Conservation (phyloP, 2,113 vertebrate species). For the Cheilinus undulatus region DNA sequence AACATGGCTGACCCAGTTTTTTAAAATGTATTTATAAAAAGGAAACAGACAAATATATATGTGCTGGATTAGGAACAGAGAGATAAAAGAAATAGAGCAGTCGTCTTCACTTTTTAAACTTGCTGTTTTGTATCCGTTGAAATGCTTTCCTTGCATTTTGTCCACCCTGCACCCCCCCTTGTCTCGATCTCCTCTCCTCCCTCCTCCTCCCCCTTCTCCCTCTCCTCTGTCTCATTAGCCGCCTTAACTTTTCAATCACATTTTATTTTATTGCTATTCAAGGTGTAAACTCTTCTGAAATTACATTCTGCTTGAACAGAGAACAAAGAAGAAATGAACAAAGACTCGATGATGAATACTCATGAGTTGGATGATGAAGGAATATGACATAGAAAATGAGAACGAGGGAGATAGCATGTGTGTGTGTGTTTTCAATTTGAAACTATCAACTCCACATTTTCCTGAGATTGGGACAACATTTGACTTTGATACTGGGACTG, state of each 20-base stretch:
- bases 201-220: background rate
- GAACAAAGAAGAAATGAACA: slow-evolving; percentile 32
- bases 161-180: background rate
- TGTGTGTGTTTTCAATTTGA: slow-evolving; percentile 46
- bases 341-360: slow-evolving; percentile 45
- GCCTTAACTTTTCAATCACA: slow-evolving; percentile 29
- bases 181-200: background rate
- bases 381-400: slow-evolving; percentile 14
- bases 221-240: slow-evolving; percentile 9
- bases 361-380: slow-evolving; percentile 26
- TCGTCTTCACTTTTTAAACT: background rate
- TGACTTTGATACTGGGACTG: slow-evolving; percentile 40
- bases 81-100: background rate
- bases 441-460: slow-evolving; percentile 43
- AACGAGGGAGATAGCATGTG: slow-evolving; percentile 23
- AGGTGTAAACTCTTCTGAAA: slow-evolving; percentile 33
- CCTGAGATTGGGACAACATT: slow-evolving; percentile 27
- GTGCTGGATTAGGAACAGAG: background rate
- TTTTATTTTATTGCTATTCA: slow-evolving; percentile 46
- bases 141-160: slow-evolving; percentile 1
- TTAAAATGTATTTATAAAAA: too few relatives aligned
- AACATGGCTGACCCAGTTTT: too few relatives aligned
- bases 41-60: too few relatives aligned
- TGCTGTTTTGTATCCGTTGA: slow-evolving; percentile 5
- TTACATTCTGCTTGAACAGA: slow-evolving; percentile 44